phyloP scores from a whole-genome alignment of 2,888 invertebrate genomes.

The Lacanobia oleracea region DNA sequence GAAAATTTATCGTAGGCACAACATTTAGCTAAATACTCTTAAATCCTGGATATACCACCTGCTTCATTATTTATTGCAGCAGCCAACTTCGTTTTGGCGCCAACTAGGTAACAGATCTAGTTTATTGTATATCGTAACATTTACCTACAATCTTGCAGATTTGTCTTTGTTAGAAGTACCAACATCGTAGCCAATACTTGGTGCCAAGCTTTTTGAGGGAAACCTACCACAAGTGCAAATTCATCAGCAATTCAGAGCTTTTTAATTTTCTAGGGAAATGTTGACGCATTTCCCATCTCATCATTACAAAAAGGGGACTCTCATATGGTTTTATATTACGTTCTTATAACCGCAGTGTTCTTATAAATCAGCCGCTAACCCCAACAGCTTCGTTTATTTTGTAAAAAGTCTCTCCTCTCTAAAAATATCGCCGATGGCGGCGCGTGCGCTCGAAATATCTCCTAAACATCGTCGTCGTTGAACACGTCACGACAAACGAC shows the following conservation, averaged over 20 bases:
- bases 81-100: conserved; percentile 27
- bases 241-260: neutral
- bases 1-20: conserved; percentile 61
- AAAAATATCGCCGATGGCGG: conserved; percentile 86
- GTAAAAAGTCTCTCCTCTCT: conserved; percentile 88
- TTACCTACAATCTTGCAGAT: conserved; percentile 20
- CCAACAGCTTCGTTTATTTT: conserved; percentile 86
- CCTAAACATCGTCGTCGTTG: conserved; percentile 75
- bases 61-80: conserved; percentile 33
- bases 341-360: conserved; percentile 58
- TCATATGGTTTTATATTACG: conserved; percentile 39
- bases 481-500: conserved; percentile 73
- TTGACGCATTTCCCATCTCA: neutral
- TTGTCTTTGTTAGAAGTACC: neutral
- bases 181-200: conserved; percentile 26
- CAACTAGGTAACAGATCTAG: conserved; percentile 23
- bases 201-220: conserved; percentile 3
- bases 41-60: conserved; percentile 31
- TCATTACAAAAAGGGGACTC: conserved; percentile 16
- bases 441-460: conserved; percentile 84
- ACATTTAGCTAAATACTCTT: conserved; percentile 42
- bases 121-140: conserved; percentile 19
- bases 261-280: neutral
- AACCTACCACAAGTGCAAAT: neutral
- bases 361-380: conserved; percentile 82